These are phyloP conservation scores for Polymixis flavicincta DNA, from an alignment of 2,888 invertebrate genomes.

Conservation along the genomic window DNA sequence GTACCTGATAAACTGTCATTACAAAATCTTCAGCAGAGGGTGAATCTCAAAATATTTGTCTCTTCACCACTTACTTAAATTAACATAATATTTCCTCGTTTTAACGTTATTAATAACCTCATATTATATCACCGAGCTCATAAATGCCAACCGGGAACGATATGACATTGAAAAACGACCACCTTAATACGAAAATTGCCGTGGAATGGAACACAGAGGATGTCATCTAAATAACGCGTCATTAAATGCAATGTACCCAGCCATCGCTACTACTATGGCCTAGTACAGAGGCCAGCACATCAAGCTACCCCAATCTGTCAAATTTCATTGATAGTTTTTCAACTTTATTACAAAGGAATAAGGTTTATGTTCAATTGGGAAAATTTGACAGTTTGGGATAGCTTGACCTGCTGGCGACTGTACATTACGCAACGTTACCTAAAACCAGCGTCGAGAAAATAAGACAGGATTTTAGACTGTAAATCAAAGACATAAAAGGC, in stretches of 20 bases:
- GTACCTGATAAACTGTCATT: background rate
- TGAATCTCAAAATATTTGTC: constrained; percentile 5
- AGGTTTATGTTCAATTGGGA: too few relatives aligned
- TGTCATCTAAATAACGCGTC: constrained; percentile 65
- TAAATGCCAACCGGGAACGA: constrained; percentile 49
- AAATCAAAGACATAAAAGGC: background rate
- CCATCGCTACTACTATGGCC: constrained; percentile 10
- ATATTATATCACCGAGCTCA: constrained; percentile 30
- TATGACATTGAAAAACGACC: constrained; percentile 70
- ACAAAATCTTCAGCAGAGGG: constrained; percentile 4
- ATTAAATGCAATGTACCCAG: constrained; percentile 69
- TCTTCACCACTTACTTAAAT: background rate
- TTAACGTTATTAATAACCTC: constrained; percentile 2
- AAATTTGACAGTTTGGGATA: too few relatives aligned
- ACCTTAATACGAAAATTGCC: constrained; percentile 74
- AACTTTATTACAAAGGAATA: too few relatives aligned
- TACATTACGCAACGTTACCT: constrained; percentile 43
- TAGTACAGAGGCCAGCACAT: constrained; percentile 1
- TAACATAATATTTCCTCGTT: background rate
- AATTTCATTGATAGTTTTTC: too few relatives aligned
- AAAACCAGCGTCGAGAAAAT: background rate
- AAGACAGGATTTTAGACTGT: constrained; percentile 30
- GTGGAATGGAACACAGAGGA: constrained; percentile 72
- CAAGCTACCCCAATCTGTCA: too few relatives aligned
- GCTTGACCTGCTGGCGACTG: too few relatives aligned